phyloP scores from a whole-genome alignment of 2,888 invertebrate genomes.

The Oxyteleia sp. region DNA sequence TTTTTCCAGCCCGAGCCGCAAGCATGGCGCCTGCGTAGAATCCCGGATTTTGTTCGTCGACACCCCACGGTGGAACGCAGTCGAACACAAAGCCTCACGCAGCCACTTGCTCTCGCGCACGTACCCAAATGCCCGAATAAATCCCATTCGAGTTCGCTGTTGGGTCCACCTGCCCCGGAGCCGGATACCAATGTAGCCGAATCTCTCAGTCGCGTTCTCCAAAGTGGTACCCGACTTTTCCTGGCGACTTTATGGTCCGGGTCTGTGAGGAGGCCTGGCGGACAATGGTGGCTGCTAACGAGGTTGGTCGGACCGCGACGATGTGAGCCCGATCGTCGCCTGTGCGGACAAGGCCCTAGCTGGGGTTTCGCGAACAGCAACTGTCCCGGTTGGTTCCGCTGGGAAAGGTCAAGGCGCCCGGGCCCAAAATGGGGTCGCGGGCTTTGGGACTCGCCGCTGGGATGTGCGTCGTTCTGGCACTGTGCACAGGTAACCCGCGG shows the following conservation, averaged over 20 bases:
- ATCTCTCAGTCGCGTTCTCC: not conserved
- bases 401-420: slow-evolving; percentile 47
- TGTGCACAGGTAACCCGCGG: slow-evolving; percentile 76
- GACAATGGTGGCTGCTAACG: slow-evolving; percentile 3
- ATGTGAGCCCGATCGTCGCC: not conserved
- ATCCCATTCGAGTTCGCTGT: slow-evolving; percentile 1
- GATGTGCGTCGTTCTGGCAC: slow-evolving; percentile 66
- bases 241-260: slow-evolving; percentile 2
- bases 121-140: slow-evolving; percentile 12
- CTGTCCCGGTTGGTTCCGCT: slow-evolving; percentile 42
- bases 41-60: slow-evolving; percentile 67
- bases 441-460: slow-evolving; percentile 55
- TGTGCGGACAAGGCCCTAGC: not conserved
- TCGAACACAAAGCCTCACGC: slow-evolving; percentile 44
- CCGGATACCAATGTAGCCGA: not conserved
- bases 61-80: slow-evolving; percentile 74
- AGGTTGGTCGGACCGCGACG: not conserved
- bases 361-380: not conserved
- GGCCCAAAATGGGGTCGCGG: slow-evolving; percentile 78
- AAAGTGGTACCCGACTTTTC: not conserved
- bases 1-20: slow-evolving; percentile 35
- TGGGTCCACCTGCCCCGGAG: slow-evolving; percentile 1
- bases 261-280: not conserved
- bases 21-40: slow-evolving; percentile 67
- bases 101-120: slow-evolving; percentile 55